A percentile compares a stretch with the other conserved stretches of the same genome.
These are phyloP conservation scores for Furnarius figulus DNA, from an alignment of 2,113 vertebrate species.

Conservation along the genomic window DNA sequence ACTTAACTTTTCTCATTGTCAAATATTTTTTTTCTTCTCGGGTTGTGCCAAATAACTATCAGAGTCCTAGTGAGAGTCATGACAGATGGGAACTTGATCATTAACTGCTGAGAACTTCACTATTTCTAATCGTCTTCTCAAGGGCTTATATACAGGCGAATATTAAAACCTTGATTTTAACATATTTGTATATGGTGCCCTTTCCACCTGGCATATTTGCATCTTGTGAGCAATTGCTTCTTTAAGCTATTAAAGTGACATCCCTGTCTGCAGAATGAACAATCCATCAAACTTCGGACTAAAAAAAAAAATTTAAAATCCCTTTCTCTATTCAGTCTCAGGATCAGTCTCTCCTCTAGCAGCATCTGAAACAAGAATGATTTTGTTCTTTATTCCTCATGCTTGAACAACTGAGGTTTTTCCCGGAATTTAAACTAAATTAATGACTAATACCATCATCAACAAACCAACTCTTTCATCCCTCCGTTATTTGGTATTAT, in stretches of 20 bases:
- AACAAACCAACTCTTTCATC: background rate
- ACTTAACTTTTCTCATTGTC: background rate
- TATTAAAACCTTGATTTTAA: background rate
- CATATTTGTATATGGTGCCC: background rate
- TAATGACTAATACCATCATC: background rate
- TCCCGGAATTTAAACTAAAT: background rate
- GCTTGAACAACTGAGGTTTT: background rate
- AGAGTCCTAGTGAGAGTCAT: background rate
- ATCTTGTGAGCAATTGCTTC: accelerated
- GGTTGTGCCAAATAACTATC: background rate
- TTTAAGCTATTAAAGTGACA: background rate
- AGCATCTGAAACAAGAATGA: background rate
- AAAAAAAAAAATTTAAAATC: background rate
- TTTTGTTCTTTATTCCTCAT: background rate
- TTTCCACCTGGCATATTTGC: background rate
- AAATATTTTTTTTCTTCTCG: background rate
- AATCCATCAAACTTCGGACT: background rate
- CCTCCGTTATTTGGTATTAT: background rate
- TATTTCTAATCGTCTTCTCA: background rate
- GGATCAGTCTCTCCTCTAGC: background rate
- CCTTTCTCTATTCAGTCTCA: background rate
- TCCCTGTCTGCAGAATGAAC: background rate
- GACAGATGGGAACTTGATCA: background rate
- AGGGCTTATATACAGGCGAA: background rate
- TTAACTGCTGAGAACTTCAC: background rate